These are phyloP conservation scores for Chymomyza costata DNA, from an alignment of 1,140 invertebrate species.

Conservation along the genomic window DNA sequence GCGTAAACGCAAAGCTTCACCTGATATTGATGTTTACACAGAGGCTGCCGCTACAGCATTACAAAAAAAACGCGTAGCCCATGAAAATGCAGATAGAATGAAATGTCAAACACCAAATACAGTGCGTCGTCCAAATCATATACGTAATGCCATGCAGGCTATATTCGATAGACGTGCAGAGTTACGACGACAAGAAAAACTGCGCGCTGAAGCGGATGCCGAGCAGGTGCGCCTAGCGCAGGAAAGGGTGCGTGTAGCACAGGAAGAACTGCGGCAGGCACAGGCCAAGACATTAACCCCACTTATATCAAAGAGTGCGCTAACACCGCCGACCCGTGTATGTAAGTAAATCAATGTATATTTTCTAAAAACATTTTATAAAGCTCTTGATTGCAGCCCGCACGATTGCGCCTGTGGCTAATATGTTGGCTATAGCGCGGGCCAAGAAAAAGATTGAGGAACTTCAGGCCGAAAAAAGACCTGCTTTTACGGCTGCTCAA, in stretches of 20 bases:
- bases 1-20: conserved; percentile 55
- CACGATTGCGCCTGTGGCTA: conserved; percentile 80
- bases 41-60: conserved; percentile 40
- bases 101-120: conserved; percentile 5
- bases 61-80: conserved; percentile 76
- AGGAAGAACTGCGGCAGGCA: conserved; percentile 47
- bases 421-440: conserved; percentile 78
- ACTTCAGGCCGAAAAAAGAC: conserved; percentile 72
- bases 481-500: conserved; percentile 79
- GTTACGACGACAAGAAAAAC: conserved; percentile 50
- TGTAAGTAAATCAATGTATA: conserved; percentile 12
- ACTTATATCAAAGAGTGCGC: conserved; percentile 49
- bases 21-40: conserved; percentile 54
- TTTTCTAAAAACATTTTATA: background rate
- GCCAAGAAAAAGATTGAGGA: conserved; percentile 79
- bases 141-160: conserved; percentile 68
- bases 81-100: conserved; percentile 72
- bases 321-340: conserved; percentile 47
- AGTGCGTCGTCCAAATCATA: conserved; percentile 55
- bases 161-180: conserved; percentile 60
- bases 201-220: conserved; percentile 46
- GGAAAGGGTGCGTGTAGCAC: conserved; percentile 55
- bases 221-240: conserved; percentile 52
- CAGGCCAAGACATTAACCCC: conserved; percentile 55
- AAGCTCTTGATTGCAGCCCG: conserved; percentile 36